A percentile compares a stretch with the other conserved stretches of the same genome.
These are phyloP conservation scores for Luperina nickerlii DNA, from an alignment of 2,888 invertebrate species.

Conservation along the genomic window DNA sequence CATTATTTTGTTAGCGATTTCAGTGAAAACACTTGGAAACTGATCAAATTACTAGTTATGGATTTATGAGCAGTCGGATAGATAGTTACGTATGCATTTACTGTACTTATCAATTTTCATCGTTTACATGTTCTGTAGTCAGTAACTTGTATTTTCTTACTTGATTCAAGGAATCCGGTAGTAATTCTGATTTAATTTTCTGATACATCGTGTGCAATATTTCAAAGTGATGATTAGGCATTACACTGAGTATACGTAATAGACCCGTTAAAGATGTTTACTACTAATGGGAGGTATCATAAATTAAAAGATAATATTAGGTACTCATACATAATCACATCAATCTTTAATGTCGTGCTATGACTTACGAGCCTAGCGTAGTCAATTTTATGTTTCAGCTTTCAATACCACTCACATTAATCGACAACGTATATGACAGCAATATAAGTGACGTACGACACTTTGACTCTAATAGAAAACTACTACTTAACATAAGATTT, in stretches of 20 bases:
- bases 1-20: constrained; percentile 85
- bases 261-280: constrained; percentile 15
- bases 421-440: neutral
- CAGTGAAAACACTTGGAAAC: constrained; percentile 86
- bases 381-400: constrained; percentile 13
- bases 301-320: constrained; percentile 23
- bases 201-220: constrained; percentile 55
- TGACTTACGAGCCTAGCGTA: neutral
- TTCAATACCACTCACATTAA: constrained; percentile 10
- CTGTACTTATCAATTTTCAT: constrained; percentile 72
- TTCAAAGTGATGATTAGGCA: constrained; percentile 42
- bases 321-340: constrained; percentile 5
- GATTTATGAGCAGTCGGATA: constrained; percentile 75
- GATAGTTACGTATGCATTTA: constrained; percentile 73
- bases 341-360: neutral
- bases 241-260: constrained; percentile 26
- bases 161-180: constrained; percentile 62
- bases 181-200: constrained; percentile 67
- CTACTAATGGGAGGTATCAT: constrained; percentile 22
- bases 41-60: constrained; percentile 82
- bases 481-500: constrained; percentile 34
- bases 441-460: constrained; percentile 14
- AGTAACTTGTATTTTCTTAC: constrained; percentile 64
- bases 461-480: constrained; percentile 7
- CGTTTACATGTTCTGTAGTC: constrained; percentile 69